These are phyloP conservation scores for Oncorhynchus mykiss DNA, from an alignment of 2,113 vertebrate species.

Conservation along the genomic window DNA sequence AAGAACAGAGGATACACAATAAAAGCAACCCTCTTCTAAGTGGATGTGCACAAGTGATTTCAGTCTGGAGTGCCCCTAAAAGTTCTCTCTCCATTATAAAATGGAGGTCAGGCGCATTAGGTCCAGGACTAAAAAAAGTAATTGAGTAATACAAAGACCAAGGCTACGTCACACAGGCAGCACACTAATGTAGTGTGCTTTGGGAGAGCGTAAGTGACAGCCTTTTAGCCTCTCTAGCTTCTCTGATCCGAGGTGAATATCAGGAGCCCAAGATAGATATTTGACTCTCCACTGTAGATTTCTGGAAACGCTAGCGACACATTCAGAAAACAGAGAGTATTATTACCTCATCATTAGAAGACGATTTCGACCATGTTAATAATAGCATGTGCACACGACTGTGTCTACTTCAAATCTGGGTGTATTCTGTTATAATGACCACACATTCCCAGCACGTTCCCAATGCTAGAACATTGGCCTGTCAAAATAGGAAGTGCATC, in stretches of 20 bases:
- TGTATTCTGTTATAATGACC: conserved; percentile 35
- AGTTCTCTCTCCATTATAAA: conserved; percentile 61
- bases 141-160: conserved; percentile 55
- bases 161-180: conserved; percentile 46
- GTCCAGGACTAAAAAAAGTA: conserved; percentile 56
- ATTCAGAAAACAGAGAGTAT: not conserved
- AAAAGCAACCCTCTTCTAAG: conserved; percentile 28
- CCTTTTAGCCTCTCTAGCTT: conserved; percentile 39
- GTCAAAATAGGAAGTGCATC: conserved; percentile 26
- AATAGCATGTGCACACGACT: conserved; percentile 3
- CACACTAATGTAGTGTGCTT: conserved; percentile 55
- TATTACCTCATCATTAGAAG: too few relatives aligned
- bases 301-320: conserved; percentile 31
- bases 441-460: conserved; percentile 29
- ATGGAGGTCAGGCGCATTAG: conserved; percentile 67
- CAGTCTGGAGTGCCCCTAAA: conserved; percentile 64
- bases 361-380: not conserved
- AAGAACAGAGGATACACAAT: conserved; percentile 4
- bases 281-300: conserved; percentile 35
- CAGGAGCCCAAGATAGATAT: conserved; percentile 18
- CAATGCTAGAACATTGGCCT: conserved; percentile 25
- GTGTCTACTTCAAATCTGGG: conserved; percentile 31
- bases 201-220: conserved; percentile 58
- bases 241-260: conserved; percentile 29
- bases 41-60: conserved; percentile 55